Evolutionary conservation across 2,113 vertebrate species (phyloP), one percentile per base, ranked within the genome.

Genomic region (Pavo muticus): DNA sequence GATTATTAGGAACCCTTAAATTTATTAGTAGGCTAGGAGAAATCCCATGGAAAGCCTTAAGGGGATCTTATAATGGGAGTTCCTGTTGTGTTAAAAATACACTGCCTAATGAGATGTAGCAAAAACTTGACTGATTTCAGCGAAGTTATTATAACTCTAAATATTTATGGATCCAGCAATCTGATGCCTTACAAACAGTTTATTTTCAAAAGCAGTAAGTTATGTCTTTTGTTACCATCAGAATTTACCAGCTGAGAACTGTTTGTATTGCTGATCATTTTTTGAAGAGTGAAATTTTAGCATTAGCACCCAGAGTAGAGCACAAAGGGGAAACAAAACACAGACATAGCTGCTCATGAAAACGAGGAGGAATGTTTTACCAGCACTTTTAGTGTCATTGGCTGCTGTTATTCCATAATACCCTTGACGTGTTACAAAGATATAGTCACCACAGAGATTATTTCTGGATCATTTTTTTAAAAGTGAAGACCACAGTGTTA

Each of bases 181-280:
- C 76, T 78, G 40, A 73, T 91, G 54, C 42, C 67, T 93, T 89
- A 69, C 23, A 74, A 54, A 30, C 37, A 48, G 37, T 82, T 88
- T 93, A 61, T 75, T 91, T 94, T 94, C 93, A 82, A 91, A 94
- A 89, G 19, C 30, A 89, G 20, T 39, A 74, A 78, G 73, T 87
- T 71, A 64, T 14, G 20, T 50, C 20, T 84, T 90, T 84, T 57
- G 44, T 84, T 92, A 42, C 52, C 12, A 65, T 69, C 52, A 60
- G 45, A 80, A 79, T 87, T 92, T 87, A 40, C 65, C 39, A 91
- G 57, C 78, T 79, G 77, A 77, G 60, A 90, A 23, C 20, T 67
- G 16, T 39, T 91, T 71, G 27, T 77, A 50, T 83, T 83, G 63
- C 45, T 88, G 52, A 59, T 83, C 1, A 5, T 87, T 75, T 92